These are phyloP conservation scores for Seriola rivoliana DNA, from an alignment of 2,113 vertebrate genomes.

Conservation along the genomic window DNA sequence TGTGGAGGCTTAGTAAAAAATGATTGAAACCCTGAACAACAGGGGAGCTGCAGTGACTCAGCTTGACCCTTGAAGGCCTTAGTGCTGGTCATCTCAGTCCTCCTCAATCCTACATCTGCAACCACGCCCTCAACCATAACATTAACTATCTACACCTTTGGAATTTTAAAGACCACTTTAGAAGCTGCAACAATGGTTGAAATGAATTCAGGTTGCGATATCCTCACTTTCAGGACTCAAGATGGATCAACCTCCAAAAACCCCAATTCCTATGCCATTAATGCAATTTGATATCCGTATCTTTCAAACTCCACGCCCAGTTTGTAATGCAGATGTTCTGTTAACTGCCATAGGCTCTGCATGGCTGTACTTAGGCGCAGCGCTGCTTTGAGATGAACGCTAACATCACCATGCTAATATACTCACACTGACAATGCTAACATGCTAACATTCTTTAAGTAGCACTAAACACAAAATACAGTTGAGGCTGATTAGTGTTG, in stretches of 20 bases:
- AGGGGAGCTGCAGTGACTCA: background rate
- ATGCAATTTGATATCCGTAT: background rate
- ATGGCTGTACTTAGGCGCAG: no score
- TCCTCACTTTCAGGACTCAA: background rate
- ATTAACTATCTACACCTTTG: background rate
- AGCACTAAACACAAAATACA: no score
- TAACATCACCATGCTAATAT: no score
- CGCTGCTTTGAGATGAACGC: no score
- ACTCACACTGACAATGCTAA: no score
- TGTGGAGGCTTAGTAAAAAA: background rate
- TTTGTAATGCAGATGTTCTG: background rate
- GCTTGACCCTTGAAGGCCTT: background rate
- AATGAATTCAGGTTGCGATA: background rate
- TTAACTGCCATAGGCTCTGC: background rate
- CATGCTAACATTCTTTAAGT: no score
- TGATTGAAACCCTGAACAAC: conserved; percentile 3
- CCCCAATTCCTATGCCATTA: background rate
- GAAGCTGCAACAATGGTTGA: background rate
- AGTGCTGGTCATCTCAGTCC: background rate
- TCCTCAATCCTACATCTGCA: background rate
- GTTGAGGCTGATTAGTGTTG: no score
- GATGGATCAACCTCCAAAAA: background rate
- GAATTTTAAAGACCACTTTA: background rate
- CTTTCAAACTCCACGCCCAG: background rate
- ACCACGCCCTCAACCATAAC: background rate